These are phyloP conservation scores for Drosophila lini DNA, from an alignment of 1,140 invertebrate genomes.

Conservation along the genomic window DNA sequence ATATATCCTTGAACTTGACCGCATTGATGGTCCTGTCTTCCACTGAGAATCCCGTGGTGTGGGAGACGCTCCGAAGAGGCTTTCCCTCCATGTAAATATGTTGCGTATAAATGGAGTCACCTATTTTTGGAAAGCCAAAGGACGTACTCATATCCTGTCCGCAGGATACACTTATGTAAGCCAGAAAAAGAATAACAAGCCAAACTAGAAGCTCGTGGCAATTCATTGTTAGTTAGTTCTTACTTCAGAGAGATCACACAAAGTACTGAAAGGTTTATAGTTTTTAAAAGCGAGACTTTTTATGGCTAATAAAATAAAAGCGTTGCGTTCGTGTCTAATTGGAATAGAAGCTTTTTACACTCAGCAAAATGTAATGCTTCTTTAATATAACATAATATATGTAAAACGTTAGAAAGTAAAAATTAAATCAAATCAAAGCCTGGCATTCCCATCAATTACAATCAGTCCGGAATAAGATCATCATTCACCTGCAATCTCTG, in stretches of 20 bases:
- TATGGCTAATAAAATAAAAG: neutral
- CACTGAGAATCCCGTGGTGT: neutral
- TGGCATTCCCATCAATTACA: constrained; percentile 27
- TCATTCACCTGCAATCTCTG: constrained; percentile 33
- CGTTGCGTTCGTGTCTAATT: neutral
- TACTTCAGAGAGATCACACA: neutral
- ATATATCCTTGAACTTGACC: neutral
- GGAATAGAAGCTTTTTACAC: neutral
- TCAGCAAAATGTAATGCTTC: neutral
- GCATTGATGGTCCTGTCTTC: neutral
- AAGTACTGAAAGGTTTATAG: neutral
- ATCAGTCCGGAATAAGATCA: constrained; percentile 39
- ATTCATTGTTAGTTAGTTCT: neutral
- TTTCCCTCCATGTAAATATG: neutral
- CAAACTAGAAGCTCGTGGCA: too few species aligned
- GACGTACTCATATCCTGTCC: constrained; percentile 3
- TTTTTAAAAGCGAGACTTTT: neutral
- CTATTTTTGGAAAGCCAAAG: neutral
- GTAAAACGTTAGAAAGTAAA: neutral
- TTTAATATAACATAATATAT: neutral
- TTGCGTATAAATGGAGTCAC: constrained; percentile 1
- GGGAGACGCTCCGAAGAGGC: neutral
- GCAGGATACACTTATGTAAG: neutral
- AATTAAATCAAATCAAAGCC: neutral
- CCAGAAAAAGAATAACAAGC: neutral